Base-by-base conservation (phyloP, 2,888 invertebrate species). In the Lasioglossum villosulum region DNA sequence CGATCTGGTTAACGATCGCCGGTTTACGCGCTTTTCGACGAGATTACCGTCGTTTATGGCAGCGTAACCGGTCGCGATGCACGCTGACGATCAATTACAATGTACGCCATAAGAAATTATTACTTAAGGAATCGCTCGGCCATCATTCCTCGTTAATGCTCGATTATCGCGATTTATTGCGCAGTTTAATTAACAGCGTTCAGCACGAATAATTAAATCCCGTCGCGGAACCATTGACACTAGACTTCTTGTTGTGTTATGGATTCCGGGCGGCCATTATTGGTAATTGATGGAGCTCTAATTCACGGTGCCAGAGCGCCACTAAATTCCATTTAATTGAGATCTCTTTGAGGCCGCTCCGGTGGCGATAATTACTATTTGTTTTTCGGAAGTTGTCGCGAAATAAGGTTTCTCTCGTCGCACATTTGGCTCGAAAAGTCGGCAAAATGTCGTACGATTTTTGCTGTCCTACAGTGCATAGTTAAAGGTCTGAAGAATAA, bases 41-140 rank as follows among this genome's bases (percentile, higher is more conserved):
- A 86, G 77, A 87, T 87, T 82, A 82, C 48, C 78, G 78, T 45
- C 86, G 82, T 82, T 82, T 86, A 87, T 75, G 72, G 75, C 30
- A 12, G 77, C 75, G 80, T 80, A 80, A 87, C 79, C 86, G 79
- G 77, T 79, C 66, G 37, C 48, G 68, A 84, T 84, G 42, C 75
- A 8, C 76, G 70, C n/a, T n/a, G 70, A 71, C 78, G 70, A 86
- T 85, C 86, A 86, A 82, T 86, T 86, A 82, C 78, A 86, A 75
- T 71, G 78, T 75, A 45, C 78, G 30, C 66, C 56, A 30, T 79
- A 82, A 86, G 86, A 77, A 86, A 86, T 79, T 74, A 86, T 82
- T 79, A 80, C 86, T 79, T 74, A 66, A 77, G 76, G 19, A 83
- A 83, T 73, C 48, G 75, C 73, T 59, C 45, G 42, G 39, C 34